Evolutionary conservation across 2,888 invertebrate species (phyloP).

Genomic region (Dyspetes luteomarginatus): DNA sequence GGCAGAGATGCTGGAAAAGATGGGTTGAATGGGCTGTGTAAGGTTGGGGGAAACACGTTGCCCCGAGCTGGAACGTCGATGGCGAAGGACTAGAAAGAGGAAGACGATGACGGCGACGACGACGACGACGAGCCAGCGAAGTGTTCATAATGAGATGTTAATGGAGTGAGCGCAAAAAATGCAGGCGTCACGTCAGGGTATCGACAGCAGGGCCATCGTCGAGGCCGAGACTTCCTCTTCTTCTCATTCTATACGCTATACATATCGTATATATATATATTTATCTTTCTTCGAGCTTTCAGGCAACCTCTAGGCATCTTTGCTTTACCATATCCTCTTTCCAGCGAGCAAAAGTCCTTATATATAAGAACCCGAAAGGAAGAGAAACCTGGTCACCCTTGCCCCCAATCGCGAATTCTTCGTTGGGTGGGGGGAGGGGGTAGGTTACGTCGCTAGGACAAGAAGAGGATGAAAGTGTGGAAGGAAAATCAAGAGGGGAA

Average conservation of each 20-base stretch:
- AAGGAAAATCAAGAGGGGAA: slow-evolving; percentile 49
- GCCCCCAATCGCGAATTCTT: slow-evolving; percentile 56
- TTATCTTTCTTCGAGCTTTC: slow-evolving; percentile 45
- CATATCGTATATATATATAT: slow-evolving; percentile 17
- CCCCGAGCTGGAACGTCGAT: slow-evolving; percentile 48
- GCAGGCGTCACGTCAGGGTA: slow-evolving; percentile 79
- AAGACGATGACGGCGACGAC: slow-evolving; percentile 53
- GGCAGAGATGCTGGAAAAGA: slow-evolving; percentile 46
- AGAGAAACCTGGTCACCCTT: slow-evolving; percentile 53
- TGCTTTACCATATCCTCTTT: slow-evolving; percentile 32
- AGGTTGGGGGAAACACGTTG: slow-evolving; percentile 44
- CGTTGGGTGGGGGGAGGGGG: slow-evolving; percentile 30
- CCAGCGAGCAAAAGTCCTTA: slow-evolving; percentile 12
- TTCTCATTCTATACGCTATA: slow-evolving; percentile 28
- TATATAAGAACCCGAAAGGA: slow-evolving; percentile 24
- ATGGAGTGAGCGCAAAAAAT: slow-evolving; percentile 81
- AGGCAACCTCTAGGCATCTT: slow-evolving; percentile 38
- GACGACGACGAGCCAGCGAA: slow-evolving; percentile 73
- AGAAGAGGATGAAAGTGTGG: slow-evolving; percentile 58
- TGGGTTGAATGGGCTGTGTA: slow-evolving; percentile 56
- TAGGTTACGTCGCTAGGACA: slow-evolving; percentile 55
- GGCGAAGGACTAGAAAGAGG: slow-evolving; percentile 50
- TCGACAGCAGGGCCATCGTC: slow-evolving; percentile 75
- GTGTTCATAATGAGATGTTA: slow-evolving; percentile 83
- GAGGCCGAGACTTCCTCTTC: slow-evolving; percentile 60